Evolutionary conservation across 2,113 vertebrate genomes (phyloP).

Genomic region (Hemicordylus capensis): DNA sequence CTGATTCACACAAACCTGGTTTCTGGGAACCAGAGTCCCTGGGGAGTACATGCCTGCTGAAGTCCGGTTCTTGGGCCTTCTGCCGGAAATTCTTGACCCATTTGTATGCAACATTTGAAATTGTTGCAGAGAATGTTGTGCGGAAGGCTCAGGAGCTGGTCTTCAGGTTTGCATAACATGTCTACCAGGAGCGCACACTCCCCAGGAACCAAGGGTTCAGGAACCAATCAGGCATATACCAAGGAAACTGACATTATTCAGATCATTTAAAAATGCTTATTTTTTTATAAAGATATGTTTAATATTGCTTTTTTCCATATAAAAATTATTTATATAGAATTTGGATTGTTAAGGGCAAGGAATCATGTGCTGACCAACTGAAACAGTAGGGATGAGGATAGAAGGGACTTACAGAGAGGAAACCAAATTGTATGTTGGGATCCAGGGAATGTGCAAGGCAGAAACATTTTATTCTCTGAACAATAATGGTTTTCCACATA

Average conservation of each 20-base stretch:
- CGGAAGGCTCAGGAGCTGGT: too few relatives aligned
- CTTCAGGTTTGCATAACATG: too few relatives aligned
- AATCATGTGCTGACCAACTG: background rate
- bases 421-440: background rate
- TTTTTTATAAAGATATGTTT: background rate
- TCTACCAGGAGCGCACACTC: too few relatives aligned
- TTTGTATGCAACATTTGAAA: background rate
- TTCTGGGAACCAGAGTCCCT: too few relatives aligned
- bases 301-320: background rate
- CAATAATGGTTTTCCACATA: background rate
- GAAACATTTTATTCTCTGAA: background rate
- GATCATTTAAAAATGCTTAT: background rate
- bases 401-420: background rate
- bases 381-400: background rate
- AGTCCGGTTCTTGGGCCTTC: too few relatives aligned
- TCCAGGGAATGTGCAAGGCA: background rate
- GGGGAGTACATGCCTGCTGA: too few relatives aligned
- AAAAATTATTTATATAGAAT: background rate
- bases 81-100: too few relatives aligned
- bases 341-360: conserved; percentile 1
- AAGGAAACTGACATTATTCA: background rate
- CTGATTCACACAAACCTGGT: too few relatives aligned
- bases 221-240: background rate
- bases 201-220: too few relatives aligned
- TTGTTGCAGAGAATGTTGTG: too few relatives aligned